Evolutionary conservation across 2,888 invertebrate species (phyloP).

Genomic region (Drosophila mettleri): DNA sequence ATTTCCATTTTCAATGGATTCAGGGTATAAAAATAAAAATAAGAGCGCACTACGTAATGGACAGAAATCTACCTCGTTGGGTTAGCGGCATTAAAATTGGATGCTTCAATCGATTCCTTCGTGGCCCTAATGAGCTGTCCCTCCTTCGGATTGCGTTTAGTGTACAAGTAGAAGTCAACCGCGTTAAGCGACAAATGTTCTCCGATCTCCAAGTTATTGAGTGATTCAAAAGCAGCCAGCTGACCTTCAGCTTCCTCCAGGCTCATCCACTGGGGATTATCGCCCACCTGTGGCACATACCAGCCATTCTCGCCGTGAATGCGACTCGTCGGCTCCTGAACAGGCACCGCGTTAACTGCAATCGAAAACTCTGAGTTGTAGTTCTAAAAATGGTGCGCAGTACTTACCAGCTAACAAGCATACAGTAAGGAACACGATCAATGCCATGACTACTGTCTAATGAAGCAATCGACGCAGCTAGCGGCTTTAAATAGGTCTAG

Average conservation of each 20-base stretch:
- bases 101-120: slow-evolving; percentile 49
- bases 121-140: slow-evolving; percentile 53
- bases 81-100: slow-evolving; percentile 54
- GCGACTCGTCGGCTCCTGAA: slow-evolving; percentile 38
- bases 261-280: slow-evolving; percentile 54
- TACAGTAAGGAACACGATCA: slow-evolving; percentile 45
- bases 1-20: no score
- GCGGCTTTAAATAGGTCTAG: slow-evolving; percentile 44
- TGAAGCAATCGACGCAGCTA: slow-evolving; percentile 18
- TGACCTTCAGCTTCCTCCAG: slow-evolving; percentile 41
- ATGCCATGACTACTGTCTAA: slow-evolving; percentile 44
- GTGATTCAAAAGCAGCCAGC: slow-evolving; percentile 35
- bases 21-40: no score
- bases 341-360: slow-evolving; percentile 47
- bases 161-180: slow-evolving; percentile 73
- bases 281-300: slow-evolving; percentile 64
- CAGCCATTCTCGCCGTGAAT: slow-evolving; percentile 67
- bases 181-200: slow-evolving; percentile 52
- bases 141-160: slow-evolving; percentile 60
- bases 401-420: slow-evolving; percentile 57
- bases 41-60: neutral
- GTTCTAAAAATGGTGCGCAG: slow-evolving; percentile 20
- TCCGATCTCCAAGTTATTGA: slow-evolving; percentile 31
- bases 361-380: neutral
- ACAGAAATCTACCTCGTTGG: slow-evolving; percentile 52